Percentiles rank a stretch among this genome's conserved stretches.
These are phyloP conservation scores for Drosophila guanche DNA, from an alignment of 1,140 invertebrate genomes.

Conservation along the genomic window DNA sequence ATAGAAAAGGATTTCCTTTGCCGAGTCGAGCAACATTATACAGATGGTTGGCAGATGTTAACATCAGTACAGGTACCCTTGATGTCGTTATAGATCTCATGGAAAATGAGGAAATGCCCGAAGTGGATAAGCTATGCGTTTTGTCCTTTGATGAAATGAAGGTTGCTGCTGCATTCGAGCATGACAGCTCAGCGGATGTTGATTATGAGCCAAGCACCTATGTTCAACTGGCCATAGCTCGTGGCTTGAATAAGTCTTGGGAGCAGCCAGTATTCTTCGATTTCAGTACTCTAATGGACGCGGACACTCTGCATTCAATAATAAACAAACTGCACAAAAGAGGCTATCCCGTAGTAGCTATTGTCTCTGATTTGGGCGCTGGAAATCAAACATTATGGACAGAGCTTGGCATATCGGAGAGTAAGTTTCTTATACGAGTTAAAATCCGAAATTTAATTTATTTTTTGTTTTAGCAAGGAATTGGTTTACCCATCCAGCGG, in stretches of 20 bases:
- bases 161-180: conserved; percentile 15
- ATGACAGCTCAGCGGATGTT: conserved; percentile 3
- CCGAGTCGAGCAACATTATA: conserved; percentile 25
- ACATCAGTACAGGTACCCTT: conserved; percentile 16
- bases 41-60: conserved; percentile 25
- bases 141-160: conserved; percentile 43
- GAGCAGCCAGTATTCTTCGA: conserved; percentile 38
- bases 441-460: too few species aligned
- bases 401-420: conserved; percentile 28
- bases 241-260: conserved; percentile 35
- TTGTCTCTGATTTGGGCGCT: conserved; percentile 7
- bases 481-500: conserved; percentile 3
- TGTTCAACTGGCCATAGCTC: conserved; percentile 28
- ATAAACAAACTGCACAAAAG: neutral
- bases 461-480: conserved; percentile 2
- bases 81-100: conserved; percentile 12
- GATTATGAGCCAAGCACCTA: conserved; percentile 19
- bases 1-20: conserved; percentile 39
- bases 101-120: conserved; percentile 10
- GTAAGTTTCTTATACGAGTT: neutral
- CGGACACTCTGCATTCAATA: neutral
- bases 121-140: conserved; percentile 28
- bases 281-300: conserved; percentile 1
- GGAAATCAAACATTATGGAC: conserved; percentile 29
- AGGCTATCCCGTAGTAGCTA: neutral